Conservation (phyloP, 2,888 invertebrate species). For the Aricia artaxerxes region DNA sequence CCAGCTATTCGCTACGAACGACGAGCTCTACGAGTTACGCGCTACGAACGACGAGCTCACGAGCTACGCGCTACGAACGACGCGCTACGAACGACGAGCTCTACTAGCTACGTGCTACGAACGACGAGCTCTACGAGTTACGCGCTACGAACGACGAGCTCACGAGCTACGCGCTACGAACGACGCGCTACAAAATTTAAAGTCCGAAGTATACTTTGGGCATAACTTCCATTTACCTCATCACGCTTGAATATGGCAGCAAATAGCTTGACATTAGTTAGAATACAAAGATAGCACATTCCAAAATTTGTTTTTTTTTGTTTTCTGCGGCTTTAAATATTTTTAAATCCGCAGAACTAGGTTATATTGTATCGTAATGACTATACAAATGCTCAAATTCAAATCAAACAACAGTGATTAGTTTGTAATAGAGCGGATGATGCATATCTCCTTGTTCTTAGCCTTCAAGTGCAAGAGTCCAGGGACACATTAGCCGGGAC, state of each 20-base stretch:
- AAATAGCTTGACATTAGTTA: not conserved
- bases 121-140: not conserved
- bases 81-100: not conserved
- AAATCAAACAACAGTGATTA: not conserved
- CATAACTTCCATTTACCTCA: not conserved
- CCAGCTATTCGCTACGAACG: not conserved
- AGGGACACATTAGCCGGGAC: constrained; percentile 16
- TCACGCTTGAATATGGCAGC: too few relatives aligned
- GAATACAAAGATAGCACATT: too few relatives aligned
- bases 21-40: not conserved
- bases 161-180: not conserved
- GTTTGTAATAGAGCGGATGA: not conserved
- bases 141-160: not conserved
- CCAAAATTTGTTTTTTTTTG: too few relatives aligned
- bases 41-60: not conserved
- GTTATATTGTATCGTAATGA: not conserved
- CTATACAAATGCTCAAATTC: not conserved
- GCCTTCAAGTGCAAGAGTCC: constrained; percentile 11
- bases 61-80: too few relatives aligned
- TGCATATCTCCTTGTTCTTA: constrained; percentile 7
- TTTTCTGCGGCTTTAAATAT: not conserved
- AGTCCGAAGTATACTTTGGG: not conserved
- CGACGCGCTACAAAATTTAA: not conserved
- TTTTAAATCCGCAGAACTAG: not conserved
- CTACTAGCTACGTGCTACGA: not conserved